Conservation (phyloP, 2,113 vertebrate species). For the Cheirogaleus medius region DNA sequence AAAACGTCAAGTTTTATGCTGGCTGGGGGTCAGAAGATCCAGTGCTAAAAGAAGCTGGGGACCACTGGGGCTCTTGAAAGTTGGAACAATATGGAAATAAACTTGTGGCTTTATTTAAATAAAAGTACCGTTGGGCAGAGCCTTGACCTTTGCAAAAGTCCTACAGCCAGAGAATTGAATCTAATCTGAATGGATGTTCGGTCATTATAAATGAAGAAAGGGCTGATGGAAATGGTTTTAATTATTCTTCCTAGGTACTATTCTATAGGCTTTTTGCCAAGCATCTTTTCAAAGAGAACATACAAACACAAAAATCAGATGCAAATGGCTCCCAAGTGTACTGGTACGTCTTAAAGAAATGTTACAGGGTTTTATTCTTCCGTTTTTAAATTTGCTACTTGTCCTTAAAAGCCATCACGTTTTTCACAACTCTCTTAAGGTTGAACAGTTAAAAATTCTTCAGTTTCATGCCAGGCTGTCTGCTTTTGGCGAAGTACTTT, state of each 20-base stretch:
- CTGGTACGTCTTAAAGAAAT: background rate
- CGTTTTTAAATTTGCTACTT: slow-evolving; percentile 54
- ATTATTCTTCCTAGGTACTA: slow-evolving; percentile 41
- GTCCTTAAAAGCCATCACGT: background rate
- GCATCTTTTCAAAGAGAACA: slow-evolving; percentile 64
- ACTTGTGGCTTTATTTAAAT: background rate
- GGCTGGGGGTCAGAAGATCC: background rate
- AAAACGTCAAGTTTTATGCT: background rate
- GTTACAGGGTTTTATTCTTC: slow-evolving; percentile 41
- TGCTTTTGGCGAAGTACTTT: background rate
- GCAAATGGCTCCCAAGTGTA: slow-evolving; percentile 37
- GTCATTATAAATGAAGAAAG: slow-evolving; percentile 48
- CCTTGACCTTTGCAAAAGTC: slow-evolving; percentile 41
- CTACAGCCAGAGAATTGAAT: slow-evolving; percentile 45
- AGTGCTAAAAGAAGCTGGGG: background rate
- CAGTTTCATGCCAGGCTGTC: background rate
- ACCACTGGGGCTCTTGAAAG: background rate
- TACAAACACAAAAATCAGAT: slow-evolving; percentile 37
- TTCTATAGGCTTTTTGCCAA: slow-evolving; percentile 52
- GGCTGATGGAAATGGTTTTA: slow-evolving; percentile 8
- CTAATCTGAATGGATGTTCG: slow-evolving; percentile 48
- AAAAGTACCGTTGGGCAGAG: background rate
- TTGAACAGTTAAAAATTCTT: background rate
- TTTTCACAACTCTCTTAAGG: slow-evolving; percentile 1
- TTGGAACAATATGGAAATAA: background rate